Evolutionary conservation across 1,140 invertebrate species (phyloP), one percentile per base, ranked within the genome.

Genomic region (Temnothorax longispinosus): DNA sequence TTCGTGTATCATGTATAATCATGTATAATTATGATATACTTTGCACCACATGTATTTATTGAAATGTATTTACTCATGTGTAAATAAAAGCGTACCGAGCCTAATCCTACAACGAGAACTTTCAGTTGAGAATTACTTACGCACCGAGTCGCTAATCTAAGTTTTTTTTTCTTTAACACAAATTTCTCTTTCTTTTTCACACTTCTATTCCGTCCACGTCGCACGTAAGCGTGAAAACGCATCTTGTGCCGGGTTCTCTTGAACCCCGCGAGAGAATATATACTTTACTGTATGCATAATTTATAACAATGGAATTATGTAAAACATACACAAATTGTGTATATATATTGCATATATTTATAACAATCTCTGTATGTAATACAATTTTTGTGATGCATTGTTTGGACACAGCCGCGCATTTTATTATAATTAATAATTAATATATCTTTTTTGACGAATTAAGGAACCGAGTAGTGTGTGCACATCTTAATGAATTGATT

Each of bases 31-130:
- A 52, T 74, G 84, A 75, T 2, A 32, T 47, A 32, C 11, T 85
- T 85, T 85, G 38, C 85, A 88, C 11, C 27, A 7, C 62, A 35
- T 90, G 71, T 90, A 90, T 90, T 88, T 90, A 90, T 90, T 88
- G 62, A 65, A 69, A 76, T 90, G 80, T 89, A 90, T 89, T 87
- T 90, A 90, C 85, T 89, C 64, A 35, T 81, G 47, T 90, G 72
- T 90, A 91, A 90, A 91, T 91, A 90, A 90, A 88, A 72, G 18
- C 13, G 11, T 74, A 50, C 38, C 54, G n/a, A 62, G 4, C 47
- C 67, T 78, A 65, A 87, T 76, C 56, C 21, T 50, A 69, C 50
- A 89, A 58, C 50, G 52, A 80, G 38, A 75, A 78, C 15, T 8
- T 44, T n/a, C n/a, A 60, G 60, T 35, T 65, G 32, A 62, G 38